Evolutionary conservation across 2,888 invertebrate species (phyloP).

Genomic region (Escarpia spicata): DNA sequence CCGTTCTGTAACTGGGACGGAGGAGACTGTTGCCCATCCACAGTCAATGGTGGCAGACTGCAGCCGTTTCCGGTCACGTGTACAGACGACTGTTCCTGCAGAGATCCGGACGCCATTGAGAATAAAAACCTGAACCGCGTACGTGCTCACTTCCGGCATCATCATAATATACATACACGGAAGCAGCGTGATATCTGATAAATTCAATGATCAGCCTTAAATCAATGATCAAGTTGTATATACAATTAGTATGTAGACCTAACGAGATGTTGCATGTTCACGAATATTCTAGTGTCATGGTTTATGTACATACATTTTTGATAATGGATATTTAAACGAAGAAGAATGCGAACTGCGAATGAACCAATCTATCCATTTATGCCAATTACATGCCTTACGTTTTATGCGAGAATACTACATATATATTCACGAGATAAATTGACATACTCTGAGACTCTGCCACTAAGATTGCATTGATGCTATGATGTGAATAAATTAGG

Average conservation of each 20-base stretch:
- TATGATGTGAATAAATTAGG: too few relatives aligned
- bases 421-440: too few relatives aligned
- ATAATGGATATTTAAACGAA: too few relatives aligned
- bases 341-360: too few relatives aligned
- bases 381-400: too few relatives aligned
- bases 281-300: background rate
- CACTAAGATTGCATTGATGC: too few relatives aligned
- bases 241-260: background rate
- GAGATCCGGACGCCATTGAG: constrained; percentile 53
- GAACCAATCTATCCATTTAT: too few relatives aligned
- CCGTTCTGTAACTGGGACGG: constrained; percentile 55
- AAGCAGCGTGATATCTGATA: background rate
- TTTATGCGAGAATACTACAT: too few relatives aligned
- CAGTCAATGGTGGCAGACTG: constrained; percentile 46
- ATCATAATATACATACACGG: background rate
- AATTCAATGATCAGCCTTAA: background rate
- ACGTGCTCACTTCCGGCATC: constrained; percentile 18
- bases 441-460: too few relatives aligned
- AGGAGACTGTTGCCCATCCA: constrained; percentile 58
- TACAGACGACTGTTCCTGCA: constrained; percentile 39
- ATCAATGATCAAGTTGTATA: background rate
- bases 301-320: too few relatives aligned
- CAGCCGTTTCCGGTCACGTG: constrained; percentile 17
- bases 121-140: constrained; percentile 33
- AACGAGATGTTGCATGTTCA: background rate